Evolutionary conservation across 2,113 vertebrate genomes (phyloP), one percentile per base, ranked within the genome.

Genomic region (Beaufortia kweichowensis): DNA sequence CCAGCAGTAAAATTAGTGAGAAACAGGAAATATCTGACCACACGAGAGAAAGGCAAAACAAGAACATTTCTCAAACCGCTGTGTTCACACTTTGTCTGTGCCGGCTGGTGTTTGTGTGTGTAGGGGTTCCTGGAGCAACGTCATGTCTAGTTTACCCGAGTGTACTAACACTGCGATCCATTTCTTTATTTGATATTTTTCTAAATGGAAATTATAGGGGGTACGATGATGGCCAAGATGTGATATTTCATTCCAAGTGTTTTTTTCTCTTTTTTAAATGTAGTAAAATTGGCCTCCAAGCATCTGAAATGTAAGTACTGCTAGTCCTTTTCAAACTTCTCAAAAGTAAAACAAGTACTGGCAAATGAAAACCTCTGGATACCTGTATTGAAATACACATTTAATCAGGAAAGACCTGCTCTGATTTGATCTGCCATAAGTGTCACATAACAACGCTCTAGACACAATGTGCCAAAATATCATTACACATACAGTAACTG

Each of bases 11-110:
- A 17, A 14, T 63, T 56, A 48, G 67, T 31, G 39, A 48, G 83
- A 78, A 83, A 78, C 71, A 78, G 81, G 83, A 83, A 83, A 80
- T 77, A 76, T 70, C 78, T 79, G 63, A 79, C 53, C 65, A 26
- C 74, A 63, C 63, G 26, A 57, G 68, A 75, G 75, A 63, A 66
- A 66, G 72, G 33, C 28, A 57, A 69, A 73, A 66, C 56, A 39
- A 82, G 70, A 81, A 79, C 79, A 82, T 82, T 85, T 71, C 80
- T 62, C 72, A 26, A 55, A 79, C 76, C 68, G 55, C 78, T 73
- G 64, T 80, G 79, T 80, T 75, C 50, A 57, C 79, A 78, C 55
- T 79, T 83, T 76, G 71, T 74, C 77, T 79, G 63, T 43, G 56
- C 35, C 62, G 31, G 43, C 31, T 75, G 75, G 75, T 67, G 76